phyloP scores from a whole-genome alignment of 2,797 vertebrate species.

The Harpagifer antarcticus region DNA sequence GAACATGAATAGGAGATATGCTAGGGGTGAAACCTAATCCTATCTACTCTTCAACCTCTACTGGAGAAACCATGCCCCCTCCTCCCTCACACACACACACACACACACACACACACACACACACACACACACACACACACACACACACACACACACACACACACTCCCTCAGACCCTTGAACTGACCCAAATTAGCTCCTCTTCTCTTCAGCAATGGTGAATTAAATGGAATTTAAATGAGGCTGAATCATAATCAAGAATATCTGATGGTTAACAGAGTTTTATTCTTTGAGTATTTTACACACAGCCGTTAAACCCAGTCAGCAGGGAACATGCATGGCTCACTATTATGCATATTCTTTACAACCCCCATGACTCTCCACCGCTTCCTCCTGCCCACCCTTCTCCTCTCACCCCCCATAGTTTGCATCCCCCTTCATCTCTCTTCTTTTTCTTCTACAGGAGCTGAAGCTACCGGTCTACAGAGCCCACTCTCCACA shows the following conservation, averaged over 20 bases:
- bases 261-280: conserved; percentile 32
- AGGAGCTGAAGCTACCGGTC: conserved; percentile 92
- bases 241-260: conserved; percentile 27
- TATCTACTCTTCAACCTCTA: conserved; percentile 66
- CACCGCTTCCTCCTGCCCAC: conserved; percentile 51
- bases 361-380: conserved; percentile 48
- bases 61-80: conserved; percentile 30
- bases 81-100: background rate
- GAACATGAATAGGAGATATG: conserved; percentile 82
- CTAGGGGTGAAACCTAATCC: conserved; percentile 79
- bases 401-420: conserved; percentile 19
- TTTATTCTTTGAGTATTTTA: conserved; percentile 37
- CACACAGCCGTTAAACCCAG: conserved; percentile 32
- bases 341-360: conserved; percentile 66
- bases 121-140: background rate
- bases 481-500: conserved; percentile 91
- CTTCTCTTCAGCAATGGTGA: conserved; percentile 39
- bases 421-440: conserved; percentile 22
- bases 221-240: conserved; percentile 56
- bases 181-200: conserved; percentile 74
- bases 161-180: conserved; percentile 65
- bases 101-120: background rate
- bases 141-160: conserved; percentile 1
- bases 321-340: conserved; percentile 48
- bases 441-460: conserved; percentile 17